These are phyloP conservation scores for Eulacestoma nigropectus DNA, from an alignment of 2,113 vertebrate species.

Conservation along the genomic window DNA sequence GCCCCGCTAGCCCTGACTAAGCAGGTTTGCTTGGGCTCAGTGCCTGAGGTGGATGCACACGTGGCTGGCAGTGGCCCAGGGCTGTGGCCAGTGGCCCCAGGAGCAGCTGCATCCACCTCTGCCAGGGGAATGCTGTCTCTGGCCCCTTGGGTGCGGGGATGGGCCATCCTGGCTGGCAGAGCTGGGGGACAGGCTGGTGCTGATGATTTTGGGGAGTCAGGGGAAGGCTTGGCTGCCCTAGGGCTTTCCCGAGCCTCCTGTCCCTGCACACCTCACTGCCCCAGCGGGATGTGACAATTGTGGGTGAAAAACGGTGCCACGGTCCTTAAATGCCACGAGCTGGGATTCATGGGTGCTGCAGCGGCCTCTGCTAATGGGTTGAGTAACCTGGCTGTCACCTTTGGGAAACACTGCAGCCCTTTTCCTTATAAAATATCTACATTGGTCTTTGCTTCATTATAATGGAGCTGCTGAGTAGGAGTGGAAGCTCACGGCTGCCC, in stretches of 20 bases:
- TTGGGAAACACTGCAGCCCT: neutral
- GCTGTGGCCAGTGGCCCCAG: neutral
- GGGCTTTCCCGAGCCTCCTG: neutral
- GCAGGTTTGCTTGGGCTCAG: neutral
- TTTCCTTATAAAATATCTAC: neutral
- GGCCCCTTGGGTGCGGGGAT: neutral
- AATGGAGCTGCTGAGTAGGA: neutral
- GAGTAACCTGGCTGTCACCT: neutral
- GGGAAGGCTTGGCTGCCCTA: neutral
- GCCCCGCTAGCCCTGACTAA: constrained; percentile 7
- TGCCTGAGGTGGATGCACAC: neutral
- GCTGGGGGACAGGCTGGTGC: neutral
- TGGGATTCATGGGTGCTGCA: neutral
- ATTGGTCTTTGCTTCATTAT: neutral
- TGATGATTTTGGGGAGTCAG: neutral
- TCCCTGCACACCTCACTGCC: neutral
- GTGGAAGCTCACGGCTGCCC: neutral
- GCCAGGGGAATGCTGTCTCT: neutral
- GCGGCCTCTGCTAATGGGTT: neutral
- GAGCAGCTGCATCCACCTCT: neutral
- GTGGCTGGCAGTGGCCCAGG: neutral
- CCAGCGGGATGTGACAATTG: neutral
- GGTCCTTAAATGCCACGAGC: neutral
- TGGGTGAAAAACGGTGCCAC: neutral
- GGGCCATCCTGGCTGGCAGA: neutral